Evolutionary conservation across 2,113 vertebrate genomes (phyloP).

Genomic region (Gopherus flavomarginatus): DNA sequence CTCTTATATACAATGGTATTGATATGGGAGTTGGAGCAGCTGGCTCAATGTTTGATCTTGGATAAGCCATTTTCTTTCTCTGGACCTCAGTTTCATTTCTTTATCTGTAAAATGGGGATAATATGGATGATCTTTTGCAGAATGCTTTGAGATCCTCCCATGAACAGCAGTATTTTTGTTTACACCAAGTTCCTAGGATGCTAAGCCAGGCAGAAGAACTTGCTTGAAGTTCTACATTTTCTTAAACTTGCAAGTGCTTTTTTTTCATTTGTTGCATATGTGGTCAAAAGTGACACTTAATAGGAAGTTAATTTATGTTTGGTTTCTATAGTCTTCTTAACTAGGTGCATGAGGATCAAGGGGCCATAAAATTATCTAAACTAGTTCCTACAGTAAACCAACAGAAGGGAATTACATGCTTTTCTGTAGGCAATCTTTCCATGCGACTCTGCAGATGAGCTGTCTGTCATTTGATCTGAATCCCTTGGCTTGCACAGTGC

Average conservation of each 20-base stretch:
- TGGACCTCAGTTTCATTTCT: not conserved
- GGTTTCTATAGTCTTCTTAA: not conserved
- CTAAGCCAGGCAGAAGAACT: not conserved
- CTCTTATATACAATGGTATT: not conserved
- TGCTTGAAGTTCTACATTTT: not conserved
- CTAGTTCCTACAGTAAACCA: not conserved
- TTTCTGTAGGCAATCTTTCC: not conserved
- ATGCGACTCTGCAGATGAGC: not conserved
- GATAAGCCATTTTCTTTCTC: not conserved
- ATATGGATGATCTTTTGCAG: not conserved
- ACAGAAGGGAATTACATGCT: not conserved
- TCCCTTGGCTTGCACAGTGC: not conserved
- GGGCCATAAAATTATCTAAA: not conserved
- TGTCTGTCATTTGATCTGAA: not conserved
- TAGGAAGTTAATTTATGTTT: not conserved
- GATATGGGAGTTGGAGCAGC: not conserved
- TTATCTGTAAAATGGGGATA: not conserved
- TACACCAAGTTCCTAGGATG: not conserved
- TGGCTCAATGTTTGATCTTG: not conserved
- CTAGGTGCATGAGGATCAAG: not conserved
- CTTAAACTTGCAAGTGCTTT: not conserved
- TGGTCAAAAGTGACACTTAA: not conserved
- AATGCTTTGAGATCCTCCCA: not conserved
- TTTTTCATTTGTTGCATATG: not conserved
- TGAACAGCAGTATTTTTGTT: not conserved